Conservation (phyloP, 1,140 invertebrate genomes). For the Rhopalosiphum maidis region DNA sequence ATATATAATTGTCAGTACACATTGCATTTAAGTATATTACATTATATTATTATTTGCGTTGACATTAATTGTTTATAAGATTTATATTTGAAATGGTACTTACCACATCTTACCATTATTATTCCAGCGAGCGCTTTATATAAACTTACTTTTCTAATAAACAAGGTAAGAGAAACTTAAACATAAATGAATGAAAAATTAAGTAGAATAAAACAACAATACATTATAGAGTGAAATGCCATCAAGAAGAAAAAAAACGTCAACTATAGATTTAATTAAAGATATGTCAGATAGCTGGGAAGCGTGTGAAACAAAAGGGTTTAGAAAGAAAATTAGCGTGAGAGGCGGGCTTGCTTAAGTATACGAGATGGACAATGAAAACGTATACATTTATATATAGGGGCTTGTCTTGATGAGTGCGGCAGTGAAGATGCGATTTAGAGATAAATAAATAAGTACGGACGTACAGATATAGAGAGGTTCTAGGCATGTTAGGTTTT, state of each 20-base stretch:
- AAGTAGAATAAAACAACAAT: background rate
- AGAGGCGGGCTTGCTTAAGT: background rate
- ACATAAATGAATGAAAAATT: background rate
- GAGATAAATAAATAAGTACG: background rate
- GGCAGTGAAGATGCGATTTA: background rate
- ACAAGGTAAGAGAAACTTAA: background rate
- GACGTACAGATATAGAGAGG: background rate
- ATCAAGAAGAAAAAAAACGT: background rate
- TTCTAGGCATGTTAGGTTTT: background rate
- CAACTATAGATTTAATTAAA: slow-evolving; percentile 3
- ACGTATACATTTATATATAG: background rate
- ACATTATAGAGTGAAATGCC: background rate
- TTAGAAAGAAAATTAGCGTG: background rate
- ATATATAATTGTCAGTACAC: background rate
- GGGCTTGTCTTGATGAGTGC: background rate
- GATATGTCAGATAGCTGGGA: background rate
- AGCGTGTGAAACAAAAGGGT: background rate
- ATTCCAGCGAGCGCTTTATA: background rate
- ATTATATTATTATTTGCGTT: background rate
- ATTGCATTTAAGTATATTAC: too few relatives aligned
- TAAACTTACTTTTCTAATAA: background rate
- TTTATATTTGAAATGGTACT: background rate
- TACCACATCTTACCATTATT: background rate
- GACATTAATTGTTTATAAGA: background rate
- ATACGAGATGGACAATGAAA: background rate